These are phyloP conservation scores for Enteromius thamalakanensis DNA, from an alignment of 2,797 vertebrate species.

Conservation along the genomic window DNA sequence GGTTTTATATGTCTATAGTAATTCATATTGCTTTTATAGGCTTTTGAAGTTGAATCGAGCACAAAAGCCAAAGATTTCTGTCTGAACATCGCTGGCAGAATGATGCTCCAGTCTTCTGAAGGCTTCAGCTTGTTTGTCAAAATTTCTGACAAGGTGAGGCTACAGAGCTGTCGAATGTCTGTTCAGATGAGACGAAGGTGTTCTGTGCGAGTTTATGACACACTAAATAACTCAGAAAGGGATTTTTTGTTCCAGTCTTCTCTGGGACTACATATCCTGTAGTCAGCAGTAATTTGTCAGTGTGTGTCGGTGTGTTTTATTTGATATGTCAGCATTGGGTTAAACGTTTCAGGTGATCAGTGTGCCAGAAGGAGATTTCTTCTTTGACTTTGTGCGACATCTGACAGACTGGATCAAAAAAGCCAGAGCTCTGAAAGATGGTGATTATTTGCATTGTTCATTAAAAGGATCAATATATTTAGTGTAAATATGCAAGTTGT, in stretches of 20 bases:
- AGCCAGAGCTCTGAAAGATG: slow-evolving; percentile 89
- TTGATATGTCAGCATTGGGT: neutral
- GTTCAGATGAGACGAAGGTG: neutral
- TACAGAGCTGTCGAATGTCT: neutral
- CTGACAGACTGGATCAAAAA: slow-evolving; percentile 99
- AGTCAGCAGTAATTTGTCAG: slow-evolving; percentile 3
- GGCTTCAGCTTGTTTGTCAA: slow-evolving; percentile 99
- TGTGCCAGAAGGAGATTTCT: slow-evolving; percentile 96
- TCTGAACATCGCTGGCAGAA: slow-evolving; percentile 87
- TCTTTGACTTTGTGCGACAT: slow-evolving; percentile 98
- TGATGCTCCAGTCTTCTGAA: slow-evolving; percentile 91
- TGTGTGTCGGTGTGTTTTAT: neutral
- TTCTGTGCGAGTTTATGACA: neutral
- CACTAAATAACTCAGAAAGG: neutral
- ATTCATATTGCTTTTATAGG: slow-evolving; percentile 71
- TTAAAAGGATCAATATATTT: neutral
- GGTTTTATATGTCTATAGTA: too few species aligned
- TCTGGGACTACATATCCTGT: neutral
- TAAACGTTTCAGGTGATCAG: slow-evolving; percentile 87
- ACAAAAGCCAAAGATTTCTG: slow-evolving; percentile 99
- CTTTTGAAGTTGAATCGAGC: slow-evolving; percentile 97
- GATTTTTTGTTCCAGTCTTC: neutral
- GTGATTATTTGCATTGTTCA: slow-evolving; percentile 69
- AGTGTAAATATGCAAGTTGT: neutral
- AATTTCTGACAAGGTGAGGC: slow-evolving; percentile 94